phyloP scores from a whole-genome alignment of 2,797 vertebrate species.

The Karalla daura region DNA sequence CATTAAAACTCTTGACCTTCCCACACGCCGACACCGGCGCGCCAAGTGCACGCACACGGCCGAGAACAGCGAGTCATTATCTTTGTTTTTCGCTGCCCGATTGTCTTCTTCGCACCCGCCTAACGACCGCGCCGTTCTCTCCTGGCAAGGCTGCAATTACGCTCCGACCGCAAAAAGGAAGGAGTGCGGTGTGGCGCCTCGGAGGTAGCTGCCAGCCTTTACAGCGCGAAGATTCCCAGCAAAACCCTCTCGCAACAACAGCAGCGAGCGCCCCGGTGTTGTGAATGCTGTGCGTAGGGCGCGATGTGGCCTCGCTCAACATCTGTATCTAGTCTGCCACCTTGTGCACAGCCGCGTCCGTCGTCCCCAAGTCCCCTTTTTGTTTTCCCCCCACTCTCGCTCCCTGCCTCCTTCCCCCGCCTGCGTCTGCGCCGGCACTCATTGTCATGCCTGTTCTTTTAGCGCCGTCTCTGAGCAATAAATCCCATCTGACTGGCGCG shows the following conservation, averaged over 20 bases:
- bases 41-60: neutral
- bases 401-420: neutral
- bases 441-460: conserved; percentile 50
- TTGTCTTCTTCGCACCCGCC: conserved; percentile 36
- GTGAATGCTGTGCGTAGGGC: neutral
- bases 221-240: neutral
- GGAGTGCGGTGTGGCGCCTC: conserved; percentile 11
- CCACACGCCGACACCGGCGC: neutral
- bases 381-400: conserved; percentile 6
- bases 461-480: conserved; percentile 41
- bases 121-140: conserved; percentile 39
- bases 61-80: conserved; percentile 25
- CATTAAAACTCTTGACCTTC: conserved; percentile 13
- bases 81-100: conserved; percentile 38
- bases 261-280: neutral
- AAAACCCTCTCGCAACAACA: neutral
- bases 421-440: conserved; percentile 30
- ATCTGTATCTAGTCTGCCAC: conserved; percentile 70
- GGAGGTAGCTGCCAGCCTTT: conserved; percentile 12
- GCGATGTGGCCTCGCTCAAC: neutral
- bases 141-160: conserved; percentile 44
- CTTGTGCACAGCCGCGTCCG: conserved; percentile 58
- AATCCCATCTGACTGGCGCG: conserved; percentile 49
- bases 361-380: conserved; percentile 15
- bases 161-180: conserved; percentile 19